Base-by-base conservation (phyloP, 1,140 invertebrate genomes). In the Globodera rostochiensis region DNA sequence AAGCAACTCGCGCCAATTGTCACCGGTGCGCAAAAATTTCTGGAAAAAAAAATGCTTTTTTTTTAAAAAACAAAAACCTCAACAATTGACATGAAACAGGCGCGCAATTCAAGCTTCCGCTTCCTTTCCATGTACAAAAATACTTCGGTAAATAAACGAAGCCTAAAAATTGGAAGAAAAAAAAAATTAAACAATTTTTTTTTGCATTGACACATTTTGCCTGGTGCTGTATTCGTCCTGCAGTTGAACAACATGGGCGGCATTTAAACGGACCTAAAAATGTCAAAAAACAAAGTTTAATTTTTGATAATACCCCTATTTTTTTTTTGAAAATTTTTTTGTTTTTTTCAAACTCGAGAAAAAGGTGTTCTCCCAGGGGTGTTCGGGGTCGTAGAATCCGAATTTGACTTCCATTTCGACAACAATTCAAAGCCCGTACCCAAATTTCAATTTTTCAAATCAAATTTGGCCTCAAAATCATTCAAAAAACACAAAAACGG, bases 201-300 rank as follows among this genome's bases (percentile, higher is more conserved):
- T 64, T 64, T 64, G 15, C 13, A 64, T 64, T 64, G 53, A 9
- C 15, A 53, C 15, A 15, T 53, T 53, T 53, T 64, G 57, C 57
- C 64, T 78, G 46, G 64, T 50, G 25, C 21, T 69, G 49, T 67
- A 78, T 78, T 78, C 77, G 7, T 78, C 77, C 15, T 78, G 77
- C 47, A 78, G 3, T 13, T 78, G 60, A 36, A 50, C 77, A 15
- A 46, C 77, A 15, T 8, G 64, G 13, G 25, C 49, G 6, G 49
- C 77, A 47, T 78, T 78, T 13, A 60, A 70, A 21, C 36, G 66
- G 13, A 46, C 45, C 77, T 78, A 11, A 25, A 66, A 66, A 53
- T 53, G 53, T 4, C 53, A 77, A 25, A 45, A 36, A 64, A 67
- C 19, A 60, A n/a, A 36, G n/a, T 45, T 9, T 78, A 21, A 45